Evolutionary conservation across 2,797 vertebrate genomes (phyloP).

Genomic region (Lagodon rhomboides): DNA sequence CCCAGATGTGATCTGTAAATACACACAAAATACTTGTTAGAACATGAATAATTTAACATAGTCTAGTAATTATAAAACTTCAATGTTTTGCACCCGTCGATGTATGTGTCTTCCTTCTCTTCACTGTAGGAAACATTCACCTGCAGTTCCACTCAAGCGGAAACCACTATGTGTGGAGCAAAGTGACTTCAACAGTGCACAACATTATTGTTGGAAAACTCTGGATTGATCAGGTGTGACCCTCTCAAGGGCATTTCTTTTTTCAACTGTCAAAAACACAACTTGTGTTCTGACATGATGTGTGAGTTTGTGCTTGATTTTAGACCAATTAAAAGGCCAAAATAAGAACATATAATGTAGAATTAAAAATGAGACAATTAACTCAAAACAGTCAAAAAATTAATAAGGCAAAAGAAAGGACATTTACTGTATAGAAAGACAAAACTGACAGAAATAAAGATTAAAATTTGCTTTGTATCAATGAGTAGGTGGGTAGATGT

Average conservation of each 20-base stretch:
- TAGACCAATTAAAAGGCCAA: not conserved
- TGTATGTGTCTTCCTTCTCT: constrained; percentile 11
- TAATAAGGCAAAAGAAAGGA: not conserved
- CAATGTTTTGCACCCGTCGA: not conserved
- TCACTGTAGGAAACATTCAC: constrained; percentile 91
- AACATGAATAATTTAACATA: not conserved
- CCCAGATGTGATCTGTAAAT: not conserved
- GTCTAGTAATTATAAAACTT: not conserved
- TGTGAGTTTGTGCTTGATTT: not conserved
- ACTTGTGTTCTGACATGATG: not conserved
- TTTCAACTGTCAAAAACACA: not conserved
- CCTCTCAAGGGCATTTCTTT: not conserved
- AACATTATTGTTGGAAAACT: constrained; percentile 98
- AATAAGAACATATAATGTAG: not conserved
- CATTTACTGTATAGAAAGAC: not conserved
- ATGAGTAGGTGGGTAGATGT: too few species aligned
- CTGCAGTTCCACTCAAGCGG: constrained; percentile 93
- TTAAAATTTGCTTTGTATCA: too few species aligned
- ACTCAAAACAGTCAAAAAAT: not conserved
- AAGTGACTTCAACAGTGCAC: constrained; percentile 96
- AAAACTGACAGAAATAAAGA: constrained; percentile 1
- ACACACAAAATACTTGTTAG: constrained; percentile 4
- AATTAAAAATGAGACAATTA: not conserved
- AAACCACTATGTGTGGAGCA: constrained; percentile 96
- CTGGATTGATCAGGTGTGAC: constrained; percentile 96